Conservation (phyloP, 2,797 vertebrate genomes). For the Craterocephalus amniculus region DNA sequence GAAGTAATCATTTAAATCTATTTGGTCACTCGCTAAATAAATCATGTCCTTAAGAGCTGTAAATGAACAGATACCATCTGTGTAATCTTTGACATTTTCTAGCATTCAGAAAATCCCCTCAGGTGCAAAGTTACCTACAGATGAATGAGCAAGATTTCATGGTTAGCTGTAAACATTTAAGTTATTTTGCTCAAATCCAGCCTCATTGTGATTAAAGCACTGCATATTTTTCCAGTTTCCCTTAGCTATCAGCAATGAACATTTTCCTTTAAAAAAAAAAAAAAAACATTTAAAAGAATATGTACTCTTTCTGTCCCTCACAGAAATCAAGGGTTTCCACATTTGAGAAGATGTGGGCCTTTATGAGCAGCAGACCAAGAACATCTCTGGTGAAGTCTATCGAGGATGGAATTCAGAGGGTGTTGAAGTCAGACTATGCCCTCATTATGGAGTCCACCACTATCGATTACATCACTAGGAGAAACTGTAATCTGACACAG, state of each 20-base stretch:
- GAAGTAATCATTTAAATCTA: conserved; percentile 55
- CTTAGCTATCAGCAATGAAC: conserved; percentile 19
- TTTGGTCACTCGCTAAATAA: conserved; percentile 33
- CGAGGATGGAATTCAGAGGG: conserved; percentile 95
- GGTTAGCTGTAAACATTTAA: conserved; percentile 56
- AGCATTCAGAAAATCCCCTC: conserved; percentile 27
- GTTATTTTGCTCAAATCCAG: conserved; percentile 45
- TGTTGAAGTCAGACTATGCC: conserved; percentile 94
- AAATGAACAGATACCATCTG: conserved; percentile 19
- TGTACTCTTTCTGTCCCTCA: conserved; percentile 31
- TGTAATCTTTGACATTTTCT: conserved; percentile 19
- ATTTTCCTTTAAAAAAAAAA: conserved; percentile 4
- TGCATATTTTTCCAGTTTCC: conserved; percentile 34
- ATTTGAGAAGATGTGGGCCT: conserved; percentile 99
- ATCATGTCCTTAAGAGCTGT: conserved; percentile 34
- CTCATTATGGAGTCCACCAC: conserved; percentile 98
- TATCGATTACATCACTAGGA: conserved; percentile 95
- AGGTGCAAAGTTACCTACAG: conserved; percentile 40
- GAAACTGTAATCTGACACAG: conserved; percentile 98
- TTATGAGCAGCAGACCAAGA: conserved; percentile 97
- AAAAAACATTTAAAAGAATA: too few relatives aligned
- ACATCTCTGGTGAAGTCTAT: conserved; percentile 95
- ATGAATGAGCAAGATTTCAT: conserved; percentile 45
- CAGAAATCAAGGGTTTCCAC: conserved; percentile 99
- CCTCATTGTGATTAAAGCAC: conserved; percentile 21